Conservation (phyloP, 2,888 invertebrate genomes). For the Clivina fossor region DNA sequence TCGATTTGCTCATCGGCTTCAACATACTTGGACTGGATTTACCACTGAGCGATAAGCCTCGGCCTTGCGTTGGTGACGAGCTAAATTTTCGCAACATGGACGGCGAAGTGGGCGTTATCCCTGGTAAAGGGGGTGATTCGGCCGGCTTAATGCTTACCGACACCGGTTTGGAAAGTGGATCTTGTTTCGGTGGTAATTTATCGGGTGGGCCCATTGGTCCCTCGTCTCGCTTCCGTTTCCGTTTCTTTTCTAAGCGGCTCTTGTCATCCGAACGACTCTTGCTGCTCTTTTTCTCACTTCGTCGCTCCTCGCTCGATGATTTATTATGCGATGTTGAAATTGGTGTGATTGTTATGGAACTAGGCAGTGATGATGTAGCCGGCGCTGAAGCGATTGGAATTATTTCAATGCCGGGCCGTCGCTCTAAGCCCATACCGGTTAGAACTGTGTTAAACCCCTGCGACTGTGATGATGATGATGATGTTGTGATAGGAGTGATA, state of each 20-base stretch:
- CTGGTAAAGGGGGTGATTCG: conserved; percentile 58
- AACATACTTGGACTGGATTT: conserved; percentile 60
- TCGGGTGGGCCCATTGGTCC: conserved; percentile 82
- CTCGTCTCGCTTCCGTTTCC: conserved; percentile 76
- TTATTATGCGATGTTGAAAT: conserved; percentile 63
- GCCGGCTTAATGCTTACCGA: conserved; percentile 72
- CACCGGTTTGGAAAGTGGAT: conserved; percentile 70
- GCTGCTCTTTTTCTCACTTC: conserved; percentile 54
- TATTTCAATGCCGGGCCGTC: conserved; percentile 80
- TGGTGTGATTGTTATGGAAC: conserved; percentile 85
- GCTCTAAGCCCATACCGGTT: conserved; percentile 60
- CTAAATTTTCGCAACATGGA: conserved; percentile 69
- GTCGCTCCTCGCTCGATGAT: conserved; percentile 47
- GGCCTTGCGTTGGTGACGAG: conserved; percentile 69
- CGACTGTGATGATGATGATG: conserved; percentile 52
- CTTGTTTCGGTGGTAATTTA: conserved; percentile 74
- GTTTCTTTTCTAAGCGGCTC: conserved; percentile 64
- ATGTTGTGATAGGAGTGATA: conserved; percentile 60
- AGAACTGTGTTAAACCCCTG: conserved; percentile 48
- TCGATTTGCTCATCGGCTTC: conserved; percentile 57
- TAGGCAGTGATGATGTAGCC: conserved; percentile 62
- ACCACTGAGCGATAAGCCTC: conserved; percentile 64
- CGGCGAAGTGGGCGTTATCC: conserved; percentile 66
- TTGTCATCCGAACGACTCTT: conserved; percentile 53
- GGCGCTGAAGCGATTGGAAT: conserved; percentile 73